phyloP scores from a whole-genome alignment of 1,140 invertebrate genomes.

The Pseudomyrmex pallidus region DNA sequence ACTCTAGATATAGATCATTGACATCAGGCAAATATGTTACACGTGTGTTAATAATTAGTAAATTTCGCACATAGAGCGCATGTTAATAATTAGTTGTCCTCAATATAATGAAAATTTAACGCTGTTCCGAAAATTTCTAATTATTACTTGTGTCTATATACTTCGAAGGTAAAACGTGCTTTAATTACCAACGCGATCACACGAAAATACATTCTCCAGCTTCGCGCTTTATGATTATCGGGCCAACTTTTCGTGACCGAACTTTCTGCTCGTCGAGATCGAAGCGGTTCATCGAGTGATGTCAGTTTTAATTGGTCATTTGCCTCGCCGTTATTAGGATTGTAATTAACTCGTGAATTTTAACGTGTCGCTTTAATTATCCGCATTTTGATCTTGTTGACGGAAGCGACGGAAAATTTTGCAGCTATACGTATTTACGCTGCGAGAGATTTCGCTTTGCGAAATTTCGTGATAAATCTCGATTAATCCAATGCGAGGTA shows the following conservation, averaged over 20 bases:
- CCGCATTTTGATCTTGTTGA: constrained; percentile 1
- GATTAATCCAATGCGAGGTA: constrained; percentile 56
- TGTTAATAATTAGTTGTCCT: constrained; percentile 35
- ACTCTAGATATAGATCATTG: too few species aligned
- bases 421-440: not conserved
- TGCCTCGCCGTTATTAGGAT: not conserved
- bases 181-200: constrained; percentile 34
- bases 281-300: constrained; percentile 8
- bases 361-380: constrained; percentile 37
- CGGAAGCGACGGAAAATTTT: not conserved
- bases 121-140: constrained; percentile 47
- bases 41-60: too few species aligned
- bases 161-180: not conserved
- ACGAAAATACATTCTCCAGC: not conserved
- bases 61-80: not conserved
- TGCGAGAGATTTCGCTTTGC: not conserved
- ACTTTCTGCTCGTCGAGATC: constrained; percentile 24
- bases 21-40: too few species aligned
- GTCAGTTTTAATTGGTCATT: constrained; percentile 34
- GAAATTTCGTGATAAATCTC: constrained; percentile 43
- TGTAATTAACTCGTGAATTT: constrained; percentile 11
- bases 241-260: constrained; percentile 19
- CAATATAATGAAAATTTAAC: constrained; percentile 41
- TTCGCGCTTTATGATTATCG: constrained; percentile 26
- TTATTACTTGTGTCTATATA: constrained; percentile 44